A percentile compares a stretch with the other conserved stretches of the same genome.
phyloP scores from a whole-genome alignment of 64 coral and sea anemone species.

The Stylophora pistillata region DNA sequence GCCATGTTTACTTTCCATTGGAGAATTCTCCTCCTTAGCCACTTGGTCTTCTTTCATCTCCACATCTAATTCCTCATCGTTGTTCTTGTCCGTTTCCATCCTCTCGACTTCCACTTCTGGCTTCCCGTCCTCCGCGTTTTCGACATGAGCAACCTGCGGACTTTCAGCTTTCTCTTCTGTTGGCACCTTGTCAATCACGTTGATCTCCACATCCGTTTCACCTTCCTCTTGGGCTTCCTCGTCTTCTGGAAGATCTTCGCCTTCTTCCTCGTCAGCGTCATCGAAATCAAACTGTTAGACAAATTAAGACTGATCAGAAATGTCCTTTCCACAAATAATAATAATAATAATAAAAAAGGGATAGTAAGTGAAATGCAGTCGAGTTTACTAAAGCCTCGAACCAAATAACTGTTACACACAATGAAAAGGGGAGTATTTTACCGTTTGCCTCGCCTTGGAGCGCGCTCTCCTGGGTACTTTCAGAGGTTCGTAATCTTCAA shows the following conservation, averaged over 20 bases:
- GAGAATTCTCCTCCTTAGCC: neutral
- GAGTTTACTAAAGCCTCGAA: too few relatives aligned
- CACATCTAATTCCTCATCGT: neutral
- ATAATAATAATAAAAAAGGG: neutral
- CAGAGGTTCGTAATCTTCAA: constrained; percentile 27
- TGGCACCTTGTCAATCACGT: neutral
- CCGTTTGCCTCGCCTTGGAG: constrained; percentile 24
- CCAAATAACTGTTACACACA: neutral
- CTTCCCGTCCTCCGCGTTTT: neutral
- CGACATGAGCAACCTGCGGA: neutral
- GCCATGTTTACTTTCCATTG: neutral
- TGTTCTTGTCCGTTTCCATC: constrained; percentile 2
- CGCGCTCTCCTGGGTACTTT: constrained; percentile 37
- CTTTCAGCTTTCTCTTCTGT: neutral
- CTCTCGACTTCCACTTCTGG: neutral
- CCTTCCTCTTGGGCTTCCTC: constrained; percentile 50
- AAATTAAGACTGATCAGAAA: neutral
- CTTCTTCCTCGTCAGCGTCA: constrained; percentile 43
- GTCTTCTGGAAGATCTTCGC: constrained; percentile 42
- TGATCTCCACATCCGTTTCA: constrained; percentile 35
- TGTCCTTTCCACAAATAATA: neutral
- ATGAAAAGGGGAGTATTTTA: neutral
- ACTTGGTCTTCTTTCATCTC: constrained; percentile 8
- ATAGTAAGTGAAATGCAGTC: neutral
- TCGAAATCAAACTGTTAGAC: constrained; percentile 29